A percentile compares a stretch with the other conserved stretches of the same genome.
Evolutionary conservation across 2,113 vertebrate genomes (phyloP).

Genomic region (Sinocyclocheilus anshuiensis): DNA sequence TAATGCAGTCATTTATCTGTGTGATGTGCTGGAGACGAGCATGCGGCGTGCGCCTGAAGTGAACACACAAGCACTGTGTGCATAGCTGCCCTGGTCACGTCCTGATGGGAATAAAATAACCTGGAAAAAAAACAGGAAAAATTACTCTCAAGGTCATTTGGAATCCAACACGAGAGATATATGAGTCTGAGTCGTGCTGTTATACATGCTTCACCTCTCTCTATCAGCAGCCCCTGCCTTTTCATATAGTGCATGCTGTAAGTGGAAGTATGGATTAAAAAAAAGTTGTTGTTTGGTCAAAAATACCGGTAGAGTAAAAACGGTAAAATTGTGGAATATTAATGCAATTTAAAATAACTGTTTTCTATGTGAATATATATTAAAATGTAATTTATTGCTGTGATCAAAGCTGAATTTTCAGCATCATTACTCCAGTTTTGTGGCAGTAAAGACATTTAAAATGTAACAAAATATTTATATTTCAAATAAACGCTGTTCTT

Average conservation of each 20-base stretch:
- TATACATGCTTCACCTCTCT: neutral
- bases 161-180: neutral
- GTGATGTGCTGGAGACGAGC: constrained; percentile 19
- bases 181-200: neutral
- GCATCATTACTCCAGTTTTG: too few relatives aligned
- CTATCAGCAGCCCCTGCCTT: neutral
- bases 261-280: neutral
- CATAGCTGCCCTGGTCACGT: neutral
- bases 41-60: neutral
- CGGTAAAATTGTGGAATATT: neutral
- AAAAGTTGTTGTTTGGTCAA: neutral
- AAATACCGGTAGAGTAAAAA: neutral
- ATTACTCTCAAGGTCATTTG: neutral
- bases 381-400: too few relatives aligned
- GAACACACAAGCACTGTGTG: constrained; percentile 2
- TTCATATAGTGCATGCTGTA: too few relatives aligned
- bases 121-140: neutral
- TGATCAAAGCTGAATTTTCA: too few relatives aligned
- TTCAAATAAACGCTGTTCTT: too few relatives aligned
- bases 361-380: neutral
- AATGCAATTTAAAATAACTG: fast-evolving
- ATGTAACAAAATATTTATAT: too few relatives aligned
- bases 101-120: neutral
- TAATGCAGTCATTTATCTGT: constrained; percentile 42
- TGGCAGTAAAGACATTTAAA: too few relatives aligned